These are phyloP conservation scores for Tetheella fluctuosa DNA, from an alignment of 2,888 invertebrate species.

Conservation along the genomic window DNA sequence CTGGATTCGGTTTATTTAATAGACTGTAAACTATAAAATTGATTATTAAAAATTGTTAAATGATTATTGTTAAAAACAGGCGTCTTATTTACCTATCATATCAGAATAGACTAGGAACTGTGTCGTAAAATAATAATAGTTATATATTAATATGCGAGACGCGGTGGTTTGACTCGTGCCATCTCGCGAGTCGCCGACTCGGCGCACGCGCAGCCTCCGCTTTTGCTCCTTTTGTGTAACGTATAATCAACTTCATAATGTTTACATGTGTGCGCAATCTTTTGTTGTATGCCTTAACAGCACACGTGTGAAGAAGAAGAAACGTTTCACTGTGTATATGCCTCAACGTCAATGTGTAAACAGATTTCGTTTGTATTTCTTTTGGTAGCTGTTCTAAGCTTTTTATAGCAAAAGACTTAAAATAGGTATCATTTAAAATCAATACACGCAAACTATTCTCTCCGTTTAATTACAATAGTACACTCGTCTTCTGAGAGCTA, in stretches of 20 bases:
- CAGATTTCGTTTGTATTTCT: slow-evolving; percentile 47
- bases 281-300: slow-evolving; percentile 39
- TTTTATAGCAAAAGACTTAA: slow-evolving; percentile 29
- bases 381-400: slow-evolving; percentile 22
- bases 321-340: slow-evolving; percentile 23
- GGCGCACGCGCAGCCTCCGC: slow-evolving; percentile 80
- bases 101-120: slow-evolving; percentile 31
- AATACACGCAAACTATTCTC: background rate
- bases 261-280: slow-evolving; percentile 56
- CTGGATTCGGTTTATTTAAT: background rate
- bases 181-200: slow-evolving; percentile 71
- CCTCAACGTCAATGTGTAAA: slow-evolving; percentile 28
- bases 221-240: slow-evolving; percentile 79
- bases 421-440: slow-evolving; percentile 8
- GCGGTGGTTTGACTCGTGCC: slow-evolving; percentile 75
- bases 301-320: slow-evolving; percentile 54
- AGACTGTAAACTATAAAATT: background rate
- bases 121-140: slow-evolving; percentile 42
- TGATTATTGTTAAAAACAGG: slow-evolving; percentile 13
- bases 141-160: slow-evolving; percentile 37
- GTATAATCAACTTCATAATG: slow-evolving; percentile 61
- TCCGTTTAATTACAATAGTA: background rate
- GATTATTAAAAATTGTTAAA: too few relatives aligned
- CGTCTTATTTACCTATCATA: slow-evolving; percentile 19
- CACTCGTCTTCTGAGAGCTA: background rate